Percentiles rank a stretch among this genome's conserved stretches.
Conservation (phyloP, 2,113 vertebrate species). For the Sander vitreus region DNA sequence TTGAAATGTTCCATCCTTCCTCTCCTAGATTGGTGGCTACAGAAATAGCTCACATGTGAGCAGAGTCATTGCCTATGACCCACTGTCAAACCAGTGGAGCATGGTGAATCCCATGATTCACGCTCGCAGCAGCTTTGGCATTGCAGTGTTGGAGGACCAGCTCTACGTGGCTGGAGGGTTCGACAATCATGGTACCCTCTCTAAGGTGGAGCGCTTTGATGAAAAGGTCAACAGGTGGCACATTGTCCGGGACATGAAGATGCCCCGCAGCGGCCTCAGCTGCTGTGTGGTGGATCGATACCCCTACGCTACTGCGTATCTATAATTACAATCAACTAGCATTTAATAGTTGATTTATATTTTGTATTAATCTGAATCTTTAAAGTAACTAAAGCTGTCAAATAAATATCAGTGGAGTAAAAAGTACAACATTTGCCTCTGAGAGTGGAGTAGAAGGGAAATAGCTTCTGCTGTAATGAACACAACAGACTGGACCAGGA, state of each 20-base stretch:
- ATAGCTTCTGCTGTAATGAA: too few relatives aligned
- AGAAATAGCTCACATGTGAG: neutral
- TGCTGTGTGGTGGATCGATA: slow-evolving; percentile 11
- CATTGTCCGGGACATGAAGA: neutral
- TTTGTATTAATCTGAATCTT: neutral
- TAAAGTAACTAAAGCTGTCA: neutral
- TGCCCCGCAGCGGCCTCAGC: neutral
- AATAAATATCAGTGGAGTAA: neutral
- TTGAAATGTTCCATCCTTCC: neutral
- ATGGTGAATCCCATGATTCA: neutral
- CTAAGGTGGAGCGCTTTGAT: slow-evolving; percentile 24
- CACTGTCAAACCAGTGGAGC: neutral
- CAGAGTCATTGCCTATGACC: slow-evolving; percentile 5
- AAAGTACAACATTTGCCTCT: too few relatives aligned
- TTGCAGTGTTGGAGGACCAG: slow-evolving; percentile 30
- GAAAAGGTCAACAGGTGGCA: neutral
- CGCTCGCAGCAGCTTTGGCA: neutral
- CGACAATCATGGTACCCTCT: neutral
- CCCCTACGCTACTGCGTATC: neutral
- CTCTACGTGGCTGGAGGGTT: slow-evolving; percentile 20
- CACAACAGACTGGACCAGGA: too few relatives aligned
- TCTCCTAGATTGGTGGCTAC: neutral
- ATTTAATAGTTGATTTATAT: neutral
- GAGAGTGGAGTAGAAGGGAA: too few relatives aligned
- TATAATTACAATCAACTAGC: neutral